Evolutionary conservation across 2,888 invertebrate species (phyloP).

Genomic region (Globia sparganii): DNA sequence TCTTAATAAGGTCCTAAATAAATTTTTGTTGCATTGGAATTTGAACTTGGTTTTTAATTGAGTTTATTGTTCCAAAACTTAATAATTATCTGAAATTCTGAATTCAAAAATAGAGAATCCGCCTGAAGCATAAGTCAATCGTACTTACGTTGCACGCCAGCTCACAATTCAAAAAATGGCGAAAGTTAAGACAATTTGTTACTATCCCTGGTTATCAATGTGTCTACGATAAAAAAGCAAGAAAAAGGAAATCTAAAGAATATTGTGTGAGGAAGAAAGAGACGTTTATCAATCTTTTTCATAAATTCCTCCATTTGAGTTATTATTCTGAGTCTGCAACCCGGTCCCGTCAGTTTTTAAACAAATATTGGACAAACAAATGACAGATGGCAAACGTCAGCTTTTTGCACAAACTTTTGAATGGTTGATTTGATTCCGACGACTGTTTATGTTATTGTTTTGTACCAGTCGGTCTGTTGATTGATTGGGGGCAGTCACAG

Average conservation of each 20-base stretch:
- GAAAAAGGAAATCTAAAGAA: no score
- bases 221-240: no score
- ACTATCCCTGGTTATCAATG: background rate
- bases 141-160: background rate
- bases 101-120: background rate
- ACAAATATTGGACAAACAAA: constrained; percentile 22
- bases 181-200: background rate
- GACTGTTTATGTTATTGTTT: constrained; percentile 39
- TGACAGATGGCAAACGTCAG: constrained; percentile 26
- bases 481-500: constrained; percentile 12
- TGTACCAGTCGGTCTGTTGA: background rate
- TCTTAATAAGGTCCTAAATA: background rate
- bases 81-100: background rate
- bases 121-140: background rate
- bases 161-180: background rate
- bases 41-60: background rate
- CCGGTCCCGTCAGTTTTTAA: background rate
- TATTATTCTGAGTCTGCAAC: background rate
- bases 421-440: constrained; percentile 28
- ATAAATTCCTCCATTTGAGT: background rate
- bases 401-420: constrained; percentile 8
- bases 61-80: background rate
- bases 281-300: background rate
- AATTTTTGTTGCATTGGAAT: background rate
- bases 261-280: background rate